A percentile compares a stretch with the other conserved stretches of the same genome.
Evolutionary conservation across 2,888 invertebrate species (phyloP).

Genomic region (Protodeltote pygarga): DNA sequence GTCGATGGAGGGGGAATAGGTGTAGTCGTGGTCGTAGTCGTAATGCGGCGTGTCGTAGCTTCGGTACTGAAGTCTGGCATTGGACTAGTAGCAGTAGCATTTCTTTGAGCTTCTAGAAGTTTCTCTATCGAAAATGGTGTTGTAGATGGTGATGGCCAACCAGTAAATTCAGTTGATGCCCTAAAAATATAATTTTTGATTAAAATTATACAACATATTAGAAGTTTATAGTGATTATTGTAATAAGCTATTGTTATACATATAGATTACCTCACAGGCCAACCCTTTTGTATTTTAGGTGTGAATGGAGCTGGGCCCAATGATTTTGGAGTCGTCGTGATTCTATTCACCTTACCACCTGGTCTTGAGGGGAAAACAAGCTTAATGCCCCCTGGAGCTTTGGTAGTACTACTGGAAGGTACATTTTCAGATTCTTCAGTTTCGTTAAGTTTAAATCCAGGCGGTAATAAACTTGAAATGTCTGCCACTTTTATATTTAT

Average conservation of each 20-base stretch:
- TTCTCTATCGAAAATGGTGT: constrained; percentile 95
- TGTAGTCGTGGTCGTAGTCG: constrained; percentile 89
- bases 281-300: constrained; percentile 93
- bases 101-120: constrained; percentile 89
- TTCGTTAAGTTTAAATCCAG: constrained; percentile 84
- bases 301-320: constrained; percentile 77
- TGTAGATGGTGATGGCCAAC: constrained; percentile 96
- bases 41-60: constrained; percentile 82
- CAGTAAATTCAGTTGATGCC: constrained; percentile 95
- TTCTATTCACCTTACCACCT: constrained; percentile 88
- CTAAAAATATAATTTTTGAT: constrained; percentile 71
- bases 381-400: constrained; percentile 86
- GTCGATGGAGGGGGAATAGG: constrained; percentile 91
- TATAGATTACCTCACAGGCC: constrained; percentile 90
- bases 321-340: constrained; percentile 88
- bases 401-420: constrained; percentile 66
- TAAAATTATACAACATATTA: neutral
- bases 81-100: constrained; percentile 88
- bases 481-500: constrained; percentile 77
- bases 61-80: constrained; percentile 76
- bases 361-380: constrained; percentile 93
- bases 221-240: neutral
- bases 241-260: neutral
- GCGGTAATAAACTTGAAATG: constrained; percentile 88
- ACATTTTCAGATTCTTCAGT: constrained; percentile 57